Evolutionary conservation across 92 coral and sea anemone species (phyloP).

Genomic region (Paramuricea clavata): DNA sequence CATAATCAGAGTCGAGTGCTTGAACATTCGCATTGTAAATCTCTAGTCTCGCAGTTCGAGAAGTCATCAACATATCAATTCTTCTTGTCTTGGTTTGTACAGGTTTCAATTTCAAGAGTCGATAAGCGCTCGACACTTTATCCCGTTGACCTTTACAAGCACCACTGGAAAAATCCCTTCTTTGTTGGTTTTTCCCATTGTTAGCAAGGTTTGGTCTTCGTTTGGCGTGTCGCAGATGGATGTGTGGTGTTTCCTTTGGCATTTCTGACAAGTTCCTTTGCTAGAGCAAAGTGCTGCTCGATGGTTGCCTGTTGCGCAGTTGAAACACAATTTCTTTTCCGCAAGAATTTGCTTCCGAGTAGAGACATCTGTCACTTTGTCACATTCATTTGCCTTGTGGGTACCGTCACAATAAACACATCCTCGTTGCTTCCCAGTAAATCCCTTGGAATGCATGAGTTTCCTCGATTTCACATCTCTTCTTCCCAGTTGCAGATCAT

Average conservation of each 20-base stretch:
- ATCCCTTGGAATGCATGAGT: neutral
- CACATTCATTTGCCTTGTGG: slow-evolving; percentile 18
- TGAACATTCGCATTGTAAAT: slow-evolving; percentile 18
- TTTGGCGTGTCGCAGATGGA: slow-evolving; percentile 13
- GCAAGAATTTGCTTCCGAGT: neutral
- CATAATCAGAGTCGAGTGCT: no score
- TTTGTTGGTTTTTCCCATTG: neutral
- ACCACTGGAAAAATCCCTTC: neutral
- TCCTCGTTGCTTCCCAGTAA: neutral
- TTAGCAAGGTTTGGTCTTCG: neutral
- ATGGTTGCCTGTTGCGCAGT: slow-evolving; percentile 25
- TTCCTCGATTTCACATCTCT: neutral
- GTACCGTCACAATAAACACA: slow-evolving; percentile 20
- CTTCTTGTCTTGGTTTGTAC: neutral
- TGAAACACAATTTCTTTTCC: slow-evolving; percentile 9
- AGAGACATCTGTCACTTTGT: neutral
- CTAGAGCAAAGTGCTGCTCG: slow-evolving; percentile 1
- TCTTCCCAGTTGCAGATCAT: no score
- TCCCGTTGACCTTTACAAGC: neutral
- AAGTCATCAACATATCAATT: slow-evolving; percentile 8
- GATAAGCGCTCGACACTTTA: neutral
- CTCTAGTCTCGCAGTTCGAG: slow-evolving; percentile 10
- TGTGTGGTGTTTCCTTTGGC: slow-evolving; percentile 20
- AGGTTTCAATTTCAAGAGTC: neutral
- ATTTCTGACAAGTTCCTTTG: neutral